These are phyloP conservation scores for Hafferia zeledoni DNA, from an alignment of 2,797 vertebrate genomes.

Conservation along the genomic window DNA sequence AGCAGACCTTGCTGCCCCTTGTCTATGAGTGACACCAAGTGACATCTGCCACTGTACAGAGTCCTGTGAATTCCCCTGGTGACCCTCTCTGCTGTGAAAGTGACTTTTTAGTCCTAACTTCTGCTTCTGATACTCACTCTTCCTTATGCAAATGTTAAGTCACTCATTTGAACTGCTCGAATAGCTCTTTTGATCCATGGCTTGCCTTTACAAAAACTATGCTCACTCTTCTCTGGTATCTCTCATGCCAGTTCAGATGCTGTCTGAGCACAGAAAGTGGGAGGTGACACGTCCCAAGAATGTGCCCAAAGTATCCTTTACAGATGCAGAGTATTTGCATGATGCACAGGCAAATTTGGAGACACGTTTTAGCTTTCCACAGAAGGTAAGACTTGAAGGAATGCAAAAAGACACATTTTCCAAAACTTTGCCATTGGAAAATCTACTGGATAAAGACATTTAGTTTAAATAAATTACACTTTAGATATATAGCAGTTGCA, in stretches of 20 bases:
- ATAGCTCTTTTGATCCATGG: neutral
- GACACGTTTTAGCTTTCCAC: neutral
- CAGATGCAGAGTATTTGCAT: neutral
- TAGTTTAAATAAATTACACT: neutral
- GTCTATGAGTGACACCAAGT: neutral
- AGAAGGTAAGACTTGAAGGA: neutral
- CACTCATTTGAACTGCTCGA: neutral
- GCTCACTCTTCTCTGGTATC: neutral
- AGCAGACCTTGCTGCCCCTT: neutral
- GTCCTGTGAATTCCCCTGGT: neutral
- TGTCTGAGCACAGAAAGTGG: neutral
- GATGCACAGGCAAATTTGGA: neutral
- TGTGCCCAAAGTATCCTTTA: neutral
- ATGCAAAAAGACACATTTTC: neutral
- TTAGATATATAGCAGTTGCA: neutral
- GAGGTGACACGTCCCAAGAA: neutral
- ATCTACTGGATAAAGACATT: neutral
- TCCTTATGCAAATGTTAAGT: neutral
- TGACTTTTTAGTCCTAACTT: neutral
- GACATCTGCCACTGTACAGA: neutral
- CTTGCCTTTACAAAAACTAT: neutral
- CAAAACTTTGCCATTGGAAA: neutral
- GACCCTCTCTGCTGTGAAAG: neutral
- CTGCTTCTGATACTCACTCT: neutral
- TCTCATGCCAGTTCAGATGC: neutral